Base-by-base conservation (phyloP, 2,113 vertebrate genomes). In the Cynocephalus volans region DNA sequence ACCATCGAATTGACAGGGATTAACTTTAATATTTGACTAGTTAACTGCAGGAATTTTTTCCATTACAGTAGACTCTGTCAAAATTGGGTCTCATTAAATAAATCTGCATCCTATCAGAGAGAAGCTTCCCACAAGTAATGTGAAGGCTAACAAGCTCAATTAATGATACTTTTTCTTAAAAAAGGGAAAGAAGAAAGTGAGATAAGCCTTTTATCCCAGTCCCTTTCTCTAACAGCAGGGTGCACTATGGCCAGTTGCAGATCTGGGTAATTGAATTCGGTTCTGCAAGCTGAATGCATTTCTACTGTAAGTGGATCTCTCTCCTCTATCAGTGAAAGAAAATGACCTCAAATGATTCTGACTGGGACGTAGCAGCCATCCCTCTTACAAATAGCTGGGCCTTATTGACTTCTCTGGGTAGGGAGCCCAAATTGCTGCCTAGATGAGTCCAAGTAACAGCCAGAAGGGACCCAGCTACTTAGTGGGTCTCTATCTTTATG, bases 311-410 rank as follows among this genome's bases (percentile, higher is more conserved):
- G 95, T 97, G 96, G 88, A 87, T 95, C 91, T 86, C 52, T 94
- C 52, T 67, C 69, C 76, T 91, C 82, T 95, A 76, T 97, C 96
- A 95, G 82, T 84, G 96, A 96, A 88, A 96, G 97, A 96, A 98
- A 97, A 98, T 97, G 95, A 91, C 75, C 91, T 97, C 94, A 97
- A 93, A 97, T 97, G 95, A 96, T 97, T 96, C 97, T 89, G 19
- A 56, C 97, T 64, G 96, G 86, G 95, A 73, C 95, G 60, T 89
- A 97, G 97, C 89, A 87, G 79, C 95, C 73, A 15, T 94, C 70
- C 50, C 79, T 96, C 92, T 93, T 79, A 19, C 77, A 97, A 91
- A 97, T 84, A 92, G 75, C 75, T 89, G 86, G 82, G 58, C 19
- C 85, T 93, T 96, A 97, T 97, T 97, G 98, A 97, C 96, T 97